phyloP scores from a whole-genome alignment of 2,797 vertebrate genomes.

The Arnoldichthys spilopterus region DNA sequence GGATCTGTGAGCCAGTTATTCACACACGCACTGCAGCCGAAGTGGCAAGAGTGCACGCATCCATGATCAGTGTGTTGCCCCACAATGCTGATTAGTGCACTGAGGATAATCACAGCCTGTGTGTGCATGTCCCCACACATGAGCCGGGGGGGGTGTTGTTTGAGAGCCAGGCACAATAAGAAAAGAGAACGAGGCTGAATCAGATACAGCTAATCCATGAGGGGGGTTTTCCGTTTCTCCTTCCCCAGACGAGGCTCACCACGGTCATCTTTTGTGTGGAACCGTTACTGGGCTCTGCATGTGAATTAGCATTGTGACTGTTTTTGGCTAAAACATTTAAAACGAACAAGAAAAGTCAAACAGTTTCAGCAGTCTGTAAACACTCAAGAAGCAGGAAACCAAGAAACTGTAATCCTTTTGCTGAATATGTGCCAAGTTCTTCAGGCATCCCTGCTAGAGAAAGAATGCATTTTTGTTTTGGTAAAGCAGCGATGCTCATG shows the following conservation, averaged over 20 bases:
- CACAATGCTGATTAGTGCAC: constrained; percentile 30
- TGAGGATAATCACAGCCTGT: constrained; percentile 37
- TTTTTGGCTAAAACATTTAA: neutral
- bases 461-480: neutral
- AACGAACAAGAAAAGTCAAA: neutral
- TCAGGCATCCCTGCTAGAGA: neutral
- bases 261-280: neutral
- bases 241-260: neutral
- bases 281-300: neutral
- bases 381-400: neutral
- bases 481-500: neutral
- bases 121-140: constrained; percentile 5
- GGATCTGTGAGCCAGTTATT: neutral
- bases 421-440: neutral
- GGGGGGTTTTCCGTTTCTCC: neutral
- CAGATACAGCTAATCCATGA: constrained; percentile 1
- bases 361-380: neutral
- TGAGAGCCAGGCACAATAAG: neutral
- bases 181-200: neutral
- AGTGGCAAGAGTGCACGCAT: neutral
- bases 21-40: constrained; percentile 11
- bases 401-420: neutral
- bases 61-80: constrained; percentile 13
- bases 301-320: neutral
- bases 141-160: neutral